phyloP scores from a whole-genome alignment of 2,797 vertebrate genomes.

The Mus spretus region DNA sequence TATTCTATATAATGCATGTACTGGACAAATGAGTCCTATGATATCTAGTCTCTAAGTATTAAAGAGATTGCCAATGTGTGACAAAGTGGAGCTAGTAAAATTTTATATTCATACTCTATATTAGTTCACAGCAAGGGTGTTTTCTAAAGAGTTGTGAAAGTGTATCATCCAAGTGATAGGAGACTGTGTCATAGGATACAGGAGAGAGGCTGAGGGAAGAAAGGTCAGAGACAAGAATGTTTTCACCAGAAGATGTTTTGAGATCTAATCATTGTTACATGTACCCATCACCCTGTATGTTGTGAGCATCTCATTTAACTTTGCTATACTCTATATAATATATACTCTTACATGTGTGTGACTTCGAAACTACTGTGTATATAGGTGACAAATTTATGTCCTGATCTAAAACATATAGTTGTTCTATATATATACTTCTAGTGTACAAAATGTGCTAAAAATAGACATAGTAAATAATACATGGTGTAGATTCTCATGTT shows the following conservation, averaged over 20 bases:
- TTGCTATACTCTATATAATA: too few species aligned
- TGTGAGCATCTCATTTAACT: too few species aligned
- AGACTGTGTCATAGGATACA: neutral
- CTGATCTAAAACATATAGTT: conserved; percentile 25
- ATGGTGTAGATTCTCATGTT: conserved; percentile 27
- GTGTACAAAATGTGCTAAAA: conserved; percentile 32
- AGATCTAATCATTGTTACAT: neutral
- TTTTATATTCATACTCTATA: neutral
- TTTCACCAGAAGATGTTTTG: conserved; percentile 4
- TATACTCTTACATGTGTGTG: neutral
- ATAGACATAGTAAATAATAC: conserved; percentile 24
- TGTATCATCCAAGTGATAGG: neutral
- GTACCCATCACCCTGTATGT: neutral
- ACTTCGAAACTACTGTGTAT: conserved; percentile 38
- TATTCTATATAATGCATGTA: conserved; percentile 35
- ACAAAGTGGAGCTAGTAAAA: conserved; percentile 46
- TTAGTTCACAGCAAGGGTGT: neutral
- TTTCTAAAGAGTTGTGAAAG: conserved; percentile 20
- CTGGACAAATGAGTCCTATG: conserved; percentile 13
- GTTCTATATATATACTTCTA: too few species aligned
- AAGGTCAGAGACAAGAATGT: neutral
- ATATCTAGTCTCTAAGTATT: conserved; percentile 23
- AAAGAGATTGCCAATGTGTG: conserved; percentile 2
- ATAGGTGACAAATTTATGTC: neutral
- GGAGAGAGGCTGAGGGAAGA: neutral